These are phyloP conservation scores for Octopus sinensis DNA, from an alignment of 1,140 invertebrate species.

Conservation along the genomic window DNA sequence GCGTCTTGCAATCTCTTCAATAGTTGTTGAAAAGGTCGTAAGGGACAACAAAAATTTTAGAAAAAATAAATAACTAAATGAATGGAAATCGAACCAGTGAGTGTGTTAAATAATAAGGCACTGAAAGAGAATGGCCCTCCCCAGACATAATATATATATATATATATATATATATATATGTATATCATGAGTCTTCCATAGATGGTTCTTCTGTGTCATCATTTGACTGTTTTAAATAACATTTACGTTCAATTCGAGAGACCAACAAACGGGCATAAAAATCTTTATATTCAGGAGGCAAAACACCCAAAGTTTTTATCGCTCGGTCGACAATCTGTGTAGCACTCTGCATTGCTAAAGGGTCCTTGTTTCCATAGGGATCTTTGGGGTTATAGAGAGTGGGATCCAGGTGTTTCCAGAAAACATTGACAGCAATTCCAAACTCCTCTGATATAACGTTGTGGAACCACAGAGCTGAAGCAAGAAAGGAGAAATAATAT, in stretches of 20 bases:
- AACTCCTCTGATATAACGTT: slow-evolving; percentile 61
- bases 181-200: too few species aligned
- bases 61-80: too few species aligned
- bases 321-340: slow-evolving; percentile 60
- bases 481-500: slow-evolving; percentile 10
- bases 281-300: slow-evolving; percentile 61
- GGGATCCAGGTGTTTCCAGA: slow-evolving; percentile 62
- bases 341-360: slow-evolving; percentile 58
- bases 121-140: too few species aligned
- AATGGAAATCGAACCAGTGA: too few species aligned
- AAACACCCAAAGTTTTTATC: slow-evolving; percentile 55
- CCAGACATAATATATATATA: too few species aligned
- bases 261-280: slow-evolving; percentile 61
- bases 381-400: slow-evolving; percentile 63
- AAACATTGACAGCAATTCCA: slow-evolving; percentile 64
- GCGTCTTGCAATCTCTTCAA: too few species aligned
- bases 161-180: too few species aligned
- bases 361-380: slow-evolving; percentile 65
- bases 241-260: slow-evolving; percentile 44
- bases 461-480: slow-evolving; percentile 65
- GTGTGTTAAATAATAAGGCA: too few species aligned
- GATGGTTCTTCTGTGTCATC: too few species aligned
- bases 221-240: neutral
- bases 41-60: too few species aligned
- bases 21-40: too few species aligned